Base-by-base conservation (phyloP, 2,113 vertebrate genomes). In the Vulpes lagopus region DNA sequence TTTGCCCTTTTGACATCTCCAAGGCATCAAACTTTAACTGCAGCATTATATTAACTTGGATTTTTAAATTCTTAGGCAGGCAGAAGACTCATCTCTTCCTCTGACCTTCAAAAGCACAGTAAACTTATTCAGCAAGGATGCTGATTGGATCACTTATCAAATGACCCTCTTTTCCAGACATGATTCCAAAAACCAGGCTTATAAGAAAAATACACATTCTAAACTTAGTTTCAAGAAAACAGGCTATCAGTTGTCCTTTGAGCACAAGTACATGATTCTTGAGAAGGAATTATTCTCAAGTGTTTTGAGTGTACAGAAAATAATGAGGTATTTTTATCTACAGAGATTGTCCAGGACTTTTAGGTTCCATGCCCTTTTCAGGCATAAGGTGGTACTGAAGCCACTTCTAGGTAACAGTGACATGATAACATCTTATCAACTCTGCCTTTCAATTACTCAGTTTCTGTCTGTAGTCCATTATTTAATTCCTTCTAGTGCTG, bases 371-470 rank as follows among this genome's bases (percentile, higher is more conserved):
- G 10, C 16, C 51, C 38, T 59, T 95, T 95, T 84, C 62, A 92
- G 20, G 38, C 69, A 12, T 65, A 22, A 84, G 30, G 53, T 96
- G 22, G 19, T 89, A 15, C 1, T 67, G 74, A 96, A 97, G 67
- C 69, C 80, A 79, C 55, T 73, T 91, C n/a, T 89, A 92, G 57
- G 62, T 91, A 49, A 59, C n/a, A 89, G 38, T 79, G 71, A 91
- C 38, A 27, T 53, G 19, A 74, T 64, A 60, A 83, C 53, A 91
- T 67, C 89, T 9, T 9, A 23, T 85, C 35, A 81, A 32, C 17
- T 89, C 93, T 84, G 65, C 32, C 59, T 96, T 96, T 95, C 59
- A 80, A 23, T 60, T 74, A 86, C 62, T 96, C 65, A 92, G 57
- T 51, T 55, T 82, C 2, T 78, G 23, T 55, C n/a, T 59, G 17